Base-by-base conservation (phyloP, 2,113 vertebrate genomes). In the Tylochromis polylepis region DNA sequence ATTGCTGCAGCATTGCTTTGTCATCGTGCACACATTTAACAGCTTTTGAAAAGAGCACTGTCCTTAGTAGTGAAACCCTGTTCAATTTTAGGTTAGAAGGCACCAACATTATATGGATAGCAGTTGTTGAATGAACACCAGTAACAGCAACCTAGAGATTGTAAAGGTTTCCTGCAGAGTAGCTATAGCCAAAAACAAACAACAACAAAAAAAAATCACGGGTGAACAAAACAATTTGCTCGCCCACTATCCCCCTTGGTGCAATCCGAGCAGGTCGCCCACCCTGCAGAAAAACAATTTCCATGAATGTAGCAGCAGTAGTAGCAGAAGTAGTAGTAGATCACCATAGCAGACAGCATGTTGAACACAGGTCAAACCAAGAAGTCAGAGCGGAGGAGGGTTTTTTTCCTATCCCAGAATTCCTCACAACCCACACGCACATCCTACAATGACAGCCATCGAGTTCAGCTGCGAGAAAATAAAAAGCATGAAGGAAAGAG, bases 381-480 rank as follows among this genome's bases (percentile, higher is more conserved):
- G 80, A 82, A 92, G 91, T 92, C 85, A 84, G 83, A 88, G 90
- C 62, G 79, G 89, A 90, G 91, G 93, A 93, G 94, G 79, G 5
- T 88, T 94, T 92, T 94, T 95, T 94, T 93, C 92, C 94, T 79
- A 89, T 92, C 87, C 89, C 91, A 93, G 87, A 95, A 96, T 96
- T 96, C 94, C 91, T 94, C 90, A 60, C 89, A 92, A 93, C 93
- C 93, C 95, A 95, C 95, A 93, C 92, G 86, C 92, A 94, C 93
- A 91, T 95, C 92, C 91, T 94, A 93, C 91, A 92, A 82, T 55
- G 88, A 91, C 89, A 88, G 87, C 91, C 92, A 88, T 78, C 16
- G 38, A 85, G 92, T 92, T 92, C 87, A 92, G 70, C 75, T 62
- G 85, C 46, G 53, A 65, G 56, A 72, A 79, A 60, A 85, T 53